Base-by-base conservation (phyloP, 2,888 invertebrate genomes). In the Agonum fuliginosum region DNA sequence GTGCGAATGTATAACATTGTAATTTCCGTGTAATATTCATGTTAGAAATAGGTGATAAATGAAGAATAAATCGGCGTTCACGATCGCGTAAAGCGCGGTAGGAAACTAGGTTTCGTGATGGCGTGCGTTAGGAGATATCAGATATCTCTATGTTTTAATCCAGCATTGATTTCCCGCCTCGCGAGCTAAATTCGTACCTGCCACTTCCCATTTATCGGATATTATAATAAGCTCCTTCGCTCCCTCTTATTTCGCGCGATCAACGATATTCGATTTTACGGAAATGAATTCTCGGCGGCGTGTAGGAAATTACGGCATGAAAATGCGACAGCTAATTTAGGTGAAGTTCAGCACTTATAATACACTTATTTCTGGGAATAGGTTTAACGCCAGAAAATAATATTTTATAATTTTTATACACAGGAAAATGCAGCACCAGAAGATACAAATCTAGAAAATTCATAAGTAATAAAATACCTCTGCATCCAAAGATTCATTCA, bases 141-240 rank as follows among this genome's bases (percentile, higher is more conserved):
- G 46, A 14, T 46, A 67, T 41, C 67, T 67, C 22, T 37, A 67
- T 41, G 41, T 41, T 67, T 41, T 67, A 67, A 67, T 41, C 20
- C 12, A 19, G 20, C 67, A 37, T 67, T 20, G 41, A 41, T 67
- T 22, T 20, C 41, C 41, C 6, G 41, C 19, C 19, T 14, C 17
- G 17, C 3, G 41, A 54, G 24, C 24, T 54, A 24, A 22, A 54
- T 54, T 54, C 67, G 22, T 41, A 67, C 67, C 67, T 67, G 67
- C 41, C 67, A 67, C 67, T 41, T 67, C 5, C 41, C 41, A 41
- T 37, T 67, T 67, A 67, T 67, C 67, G 67, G 41, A 67, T 41
- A 67, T 67, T 67, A 41, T 67, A 67, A 67, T 67, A 67, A 67
- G 67, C 67, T 67, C 20, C 54, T 54, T 54, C 54, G 12, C 17